Base-by-base conservation (phyloP, 1,140 invertebrate genomes). In the Atta texana region DNA sequence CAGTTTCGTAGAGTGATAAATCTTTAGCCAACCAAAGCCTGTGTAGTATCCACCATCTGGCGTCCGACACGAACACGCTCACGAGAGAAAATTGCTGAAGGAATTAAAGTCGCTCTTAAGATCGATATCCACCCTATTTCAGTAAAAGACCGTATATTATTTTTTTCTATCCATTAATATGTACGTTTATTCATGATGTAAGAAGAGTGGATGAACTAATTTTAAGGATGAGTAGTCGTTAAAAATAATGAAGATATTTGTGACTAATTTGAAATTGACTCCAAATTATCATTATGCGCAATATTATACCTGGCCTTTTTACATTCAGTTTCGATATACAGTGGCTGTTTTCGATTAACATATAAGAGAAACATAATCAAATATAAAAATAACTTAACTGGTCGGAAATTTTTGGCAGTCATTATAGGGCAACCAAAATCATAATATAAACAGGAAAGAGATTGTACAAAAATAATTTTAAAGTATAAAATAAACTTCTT, bases 11-110 rank as follows among this genome's bases (percentile, higher is more conserved):
- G 49, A 68, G 63, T 53, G 31, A 81, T 81, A 81, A 81, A 81
- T 81, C 63, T 71, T 81, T 6, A 81, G 49, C 49, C 66, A 66
- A 55, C 77, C 77, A 39, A 69, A 24, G 28, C 31, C 18, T 55
- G 49, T 68, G 34, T 68, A 44, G 24, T 69, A 71, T 81, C 49
- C 63, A 81, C 63, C 77, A 81, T 81, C 77, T 81, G 77, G 64
- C 16, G 64, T 81, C 31, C 31, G 64, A 81, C 44, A 80, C 76
- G 28, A 6, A 80, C 24, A 68, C 44, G n/a, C 28, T 55, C 14
- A 34, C n/a, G 49, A 71, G 64, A 55, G 64, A 71, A 69, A 69
- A 80, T 80, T 80, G 77, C 61, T 34, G 18, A 53, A 69, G 77
- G 53, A 71, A 69, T 81, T 81, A 55, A 81, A 69, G 77, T 81